Evolutionary conservation across 2,797 vertebrate genomes (phyloP), one percentile per base, ranked within the genome.

Genomic region (Cyclopterus lumpus): DNA sequence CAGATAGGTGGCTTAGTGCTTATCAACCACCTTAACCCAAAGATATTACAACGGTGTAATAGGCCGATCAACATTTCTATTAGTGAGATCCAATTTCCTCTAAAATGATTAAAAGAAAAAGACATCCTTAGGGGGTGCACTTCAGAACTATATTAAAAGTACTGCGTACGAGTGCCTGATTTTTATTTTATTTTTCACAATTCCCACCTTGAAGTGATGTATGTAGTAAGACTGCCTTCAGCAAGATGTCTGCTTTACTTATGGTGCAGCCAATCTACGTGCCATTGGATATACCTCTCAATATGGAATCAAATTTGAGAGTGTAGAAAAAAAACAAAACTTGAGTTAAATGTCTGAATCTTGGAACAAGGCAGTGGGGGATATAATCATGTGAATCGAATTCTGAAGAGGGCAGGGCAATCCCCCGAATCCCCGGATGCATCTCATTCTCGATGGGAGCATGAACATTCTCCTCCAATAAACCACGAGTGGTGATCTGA

Each of bases 81-180:
- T 82, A 85, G 75, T 20, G 5, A 73, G 67, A 75, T 61, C 77
- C 78, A 83, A 85, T 91, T 90, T 86, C 62, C 73, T 67, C 22
- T 54, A 72, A 84, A 86, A 87, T 79, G 72, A 77, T 74, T 67
- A 61, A 74, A 73, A 81, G 72, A 72, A 55, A 68, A 44, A 66
- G 8, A 16, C 1, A 60, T 85, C 72, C 84, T 82, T 66, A n/a
- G 67, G 71, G 82, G 85, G 61, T 71, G 62, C 68, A 85, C 74
- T 82, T 84, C 75, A 82, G 67, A 84, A 82, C 67, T 69, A 74
- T 77, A 87, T 86, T 88, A 89, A 89, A 83, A 88, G 73, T 34
- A 22, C 73, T 64, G 72, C 20, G 42, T 69, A 81, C 70, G 61
- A 75, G 61, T 70, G 57, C 67, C 86, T 89, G 81, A 89, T 91